Base-by-base conservation (phyloP, 1,140 invertebrate species). In the Paralvinella palmiformis region DNA sequence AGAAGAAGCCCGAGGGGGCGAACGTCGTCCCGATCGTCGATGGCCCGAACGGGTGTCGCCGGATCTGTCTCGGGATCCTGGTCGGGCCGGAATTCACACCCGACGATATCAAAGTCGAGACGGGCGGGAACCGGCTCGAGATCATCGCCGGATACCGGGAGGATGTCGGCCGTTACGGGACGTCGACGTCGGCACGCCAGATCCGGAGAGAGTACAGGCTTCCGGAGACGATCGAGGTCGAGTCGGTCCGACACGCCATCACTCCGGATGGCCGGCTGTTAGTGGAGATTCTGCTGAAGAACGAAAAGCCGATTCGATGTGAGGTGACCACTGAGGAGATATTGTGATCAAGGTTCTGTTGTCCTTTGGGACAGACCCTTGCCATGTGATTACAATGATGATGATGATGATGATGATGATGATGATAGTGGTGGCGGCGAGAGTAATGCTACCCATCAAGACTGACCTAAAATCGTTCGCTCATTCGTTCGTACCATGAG, bases 321-420 rank as follows among this genome's bases (percentile, higher is more conserved):
- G 98, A 92, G 0, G 96, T 96, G 61, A 84, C 81, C 73, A 98
- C 99, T 24, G 53, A 68, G 36, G 84, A 78, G 53, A 86, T 64
- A 64, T 86, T 87, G n/a, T 97, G 78, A 79, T 92, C 94, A 10
- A 20, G 4, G 44, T 27, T 20, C 7, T 52, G 48, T 52, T 22
- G 10, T 15, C 7, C 31, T 52, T 1, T 52, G 10, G 48, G 48
- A 22, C 48, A 22, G 31, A 10, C 7, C 10, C 24, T 29, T 52
- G 48, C 48, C 48, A 52, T 22, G 17, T 29, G 31, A 22, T 4
- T 22, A 27, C 24, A 10, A 13, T n/a, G n/a, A n/a, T n/a, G n/a
- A n/a, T 52, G 48, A 27, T 15, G 17, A 22, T 22, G 20, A 52
- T 29, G 13, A 52, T 29, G 31, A 7, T n/a, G n/a, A n/a, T n/a